Percentiles rank a stretch among this genome's conserved stretches.
These are phyloP conservation scores for Carduelis carduelis DNA, from an alignment of 2,797 vertebrate genomes.

Conservation along the genomic window DNA sequence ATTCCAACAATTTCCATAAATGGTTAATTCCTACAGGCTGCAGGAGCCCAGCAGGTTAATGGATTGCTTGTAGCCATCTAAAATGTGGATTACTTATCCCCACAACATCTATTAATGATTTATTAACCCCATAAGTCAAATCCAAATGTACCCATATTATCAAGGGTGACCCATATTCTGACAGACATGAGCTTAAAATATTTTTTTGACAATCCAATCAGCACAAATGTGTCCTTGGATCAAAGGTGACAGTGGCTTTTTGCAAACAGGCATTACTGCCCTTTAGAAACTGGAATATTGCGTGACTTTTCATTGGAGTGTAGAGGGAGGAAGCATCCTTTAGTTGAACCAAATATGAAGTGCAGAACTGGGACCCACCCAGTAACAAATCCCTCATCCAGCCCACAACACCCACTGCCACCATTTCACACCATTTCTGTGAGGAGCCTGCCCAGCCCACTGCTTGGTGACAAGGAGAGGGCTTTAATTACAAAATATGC, in stretches of 20 bases:
- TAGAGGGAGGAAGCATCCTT: background rate
- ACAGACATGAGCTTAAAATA: background rate
- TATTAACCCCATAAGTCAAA: slow-evolving; percentile 3
- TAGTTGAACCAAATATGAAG: background rate
- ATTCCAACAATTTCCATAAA: background rate
- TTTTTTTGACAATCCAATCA: background rate
- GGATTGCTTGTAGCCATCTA: background rate
- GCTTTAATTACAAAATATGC: background rate
- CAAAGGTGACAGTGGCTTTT: background rate
- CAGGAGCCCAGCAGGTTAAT: slow-evolving; percentile 25
- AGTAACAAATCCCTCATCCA: background rate
- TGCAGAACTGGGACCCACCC: background rate
- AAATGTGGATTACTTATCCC: background rate
- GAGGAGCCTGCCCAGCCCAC: background rate
- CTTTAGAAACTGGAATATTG: background rate
- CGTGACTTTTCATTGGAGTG: background rate
- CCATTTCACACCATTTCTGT: background rate
- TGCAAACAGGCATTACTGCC: background rate
- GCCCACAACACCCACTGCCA: background rate
- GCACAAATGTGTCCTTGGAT: background rate
- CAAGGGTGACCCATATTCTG: background rate
- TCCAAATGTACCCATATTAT: background rate
- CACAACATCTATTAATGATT: slow-evolving; percentile 15
- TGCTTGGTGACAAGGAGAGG: background rate
- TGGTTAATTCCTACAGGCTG: background rate